Percentiles rank a stretch among this genome's conserved stretches.
Conservation (phyloP, 2,797 vertebrate genomes). For the Diceros bicornis region DNA sequence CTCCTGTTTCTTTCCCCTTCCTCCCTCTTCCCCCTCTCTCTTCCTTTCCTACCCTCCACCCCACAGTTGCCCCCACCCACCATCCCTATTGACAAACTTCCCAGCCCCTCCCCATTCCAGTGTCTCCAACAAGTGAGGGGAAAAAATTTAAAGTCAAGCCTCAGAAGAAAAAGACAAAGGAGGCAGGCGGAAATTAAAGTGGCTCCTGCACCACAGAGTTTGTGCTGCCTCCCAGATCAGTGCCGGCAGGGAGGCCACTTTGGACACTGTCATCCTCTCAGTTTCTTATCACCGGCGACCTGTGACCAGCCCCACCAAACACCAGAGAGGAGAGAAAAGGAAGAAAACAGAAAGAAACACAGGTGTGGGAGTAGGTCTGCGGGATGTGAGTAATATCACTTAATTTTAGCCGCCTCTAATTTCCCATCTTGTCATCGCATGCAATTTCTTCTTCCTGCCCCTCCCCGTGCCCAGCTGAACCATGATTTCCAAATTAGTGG, state of each 20-base stretch:
- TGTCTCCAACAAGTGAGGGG: neutral
- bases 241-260: neutral
- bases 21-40: accelerated
- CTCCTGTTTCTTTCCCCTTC: too few species aligned
- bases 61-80: neutral
- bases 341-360: slow-evolving; percentile 81
- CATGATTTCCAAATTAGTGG: slow-evolving; percentile 60
- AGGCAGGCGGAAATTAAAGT: neutral
- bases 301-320: slow-evolving; percentile 3
- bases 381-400: slow-evolving; percentile 80
- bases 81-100: neutral
- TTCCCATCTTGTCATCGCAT: slow-evolving; percentile 68
- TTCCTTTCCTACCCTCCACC: neutral
- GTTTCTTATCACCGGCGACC: slow-evolving; percentile 30
- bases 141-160: neutral
- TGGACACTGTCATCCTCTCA: neutral
- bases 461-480: slow-evolving; percentile 68
- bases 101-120: neutral
- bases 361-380: slow-evolving; percentile 82
- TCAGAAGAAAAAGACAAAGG: slow-evolving; percentile 27
- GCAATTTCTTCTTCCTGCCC: slow-evolving; percentile 65
- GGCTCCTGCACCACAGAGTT: neutral
- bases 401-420: slow-evolving; percentile 80
- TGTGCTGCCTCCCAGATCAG: neutral
- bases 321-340: neutral